These are phyloP conservation scores for Musca domestica DNA, from an alignment of 1,140 invertebrate species.

Conservation along the genomic window DNA sequence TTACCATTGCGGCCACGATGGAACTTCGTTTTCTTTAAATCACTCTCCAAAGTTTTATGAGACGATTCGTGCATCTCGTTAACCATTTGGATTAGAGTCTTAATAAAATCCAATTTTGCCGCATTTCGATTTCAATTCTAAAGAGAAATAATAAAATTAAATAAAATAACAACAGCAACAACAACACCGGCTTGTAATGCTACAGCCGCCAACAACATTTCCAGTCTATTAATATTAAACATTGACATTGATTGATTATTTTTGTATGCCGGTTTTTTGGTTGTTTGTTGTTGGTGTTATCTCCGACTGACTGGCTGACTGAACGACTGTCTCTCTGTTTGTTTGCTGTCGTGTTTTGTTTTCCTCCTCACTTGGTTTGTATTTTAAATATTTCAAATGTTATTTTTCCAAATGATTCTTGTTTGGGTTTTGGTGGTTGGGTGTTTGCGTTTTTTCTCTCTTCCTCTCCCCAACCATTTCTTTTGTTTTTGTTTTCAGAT, in stretches of 20 bases:
- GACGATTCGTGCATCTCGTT: neutral
- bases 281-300: neutral
- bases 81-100: neutral
- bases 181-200: too few relatives aligned
- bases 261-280: neutral
- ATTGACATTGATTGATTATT: constrained; percentile 21
- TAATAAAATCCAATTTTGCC: neutral
- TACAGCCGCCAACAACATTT: constrained; percentile 7
- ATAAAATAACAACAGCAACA: too few relatives aligned
- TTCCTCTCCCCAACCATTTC: neutral
- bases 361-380: neutral
- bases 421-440: neutral
- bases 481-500: neutral
- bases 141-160: too few relatives aligned
- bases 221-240: constrained; percentile 15
- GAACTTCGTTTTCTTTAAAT: neutral
- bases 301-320: too few relatives aligned
- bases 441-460: neutral
- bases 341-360: neutral
- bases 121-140: neutral
- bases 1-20: neutral
- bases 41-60: neutral
- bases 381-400: constrained; percentile 7
- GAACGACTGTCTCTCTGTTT: neutral
- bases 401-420: neutral